Conservation (phyloP, 1,140 invertebrate genomes). For the Dinoponera quadriceps region DNA sequence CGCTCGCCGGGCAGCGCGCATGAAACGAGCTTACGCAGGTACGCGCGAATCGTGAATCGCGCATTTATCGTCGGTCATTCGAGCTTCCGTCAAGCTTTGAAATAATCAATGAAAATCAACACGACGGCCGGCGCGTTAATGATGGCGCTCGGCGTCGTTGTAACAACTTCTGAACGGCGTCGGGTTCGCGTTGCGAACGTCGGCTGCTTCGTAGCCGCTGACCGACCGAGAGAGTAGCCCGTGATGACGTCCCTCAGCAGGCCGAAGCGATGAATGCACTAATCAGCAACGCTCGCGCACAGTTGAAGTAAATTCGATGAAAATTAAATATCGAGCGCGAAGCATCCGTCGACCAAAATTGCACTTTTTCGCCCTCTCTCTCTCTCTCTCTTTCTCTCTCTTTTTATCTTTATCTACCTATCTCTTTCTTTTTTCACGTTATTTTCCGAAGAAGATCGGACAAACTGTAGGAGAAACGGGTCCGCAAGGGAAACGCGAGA, state of each 20-base stretch:
- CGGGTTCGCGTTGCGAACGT: neutral
- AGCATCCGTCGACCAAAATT: conserved; percentile 2
- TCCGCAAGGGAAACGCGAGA: neutral
- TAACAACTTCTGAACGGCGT: conserved; percentile 11
- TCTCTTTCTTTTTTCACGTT: conserved; percentile 6
- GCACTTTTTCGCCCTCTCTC: too few species aligned
- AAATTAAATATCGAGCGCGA: conserved; percentile 44
- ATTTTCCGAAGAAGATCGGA: neutral
- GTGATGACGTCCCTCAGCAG: neutral
- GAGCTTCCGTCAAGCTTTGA: too few species aligned
- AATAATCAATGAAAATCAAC: too few species aligned
- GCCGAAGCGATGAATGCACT: conserved; percentile 52
- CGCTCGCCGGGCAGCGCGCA: too few species aligned
- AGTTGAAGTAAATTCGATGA: conserved; percentile 40
- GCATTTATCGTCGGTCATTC: too few species aligned
- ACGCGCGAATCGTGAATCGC: too few species aligned
- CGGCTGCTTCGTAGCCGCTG: neutral
- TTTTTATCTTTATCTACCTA: too few species aligned
- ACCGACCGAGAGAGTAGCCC: neutral
- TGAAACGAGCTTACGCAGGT: too few species aligned
- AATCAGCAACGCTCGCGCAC: conserved; percentile 22
- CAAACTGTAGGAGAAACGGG: neutral
- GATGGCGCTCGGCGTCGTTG: neutral
- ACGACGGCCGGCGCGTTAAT: neutral
- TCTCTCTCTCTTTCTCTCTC: too few species aligned